A percentile compares a stretch with the other conserved stretches of the same genome.
Evolutionary conservation across 1,140 invertebrate genomes (phyloP).

Genomic region (Gryllus bimaculatus): DNA sequence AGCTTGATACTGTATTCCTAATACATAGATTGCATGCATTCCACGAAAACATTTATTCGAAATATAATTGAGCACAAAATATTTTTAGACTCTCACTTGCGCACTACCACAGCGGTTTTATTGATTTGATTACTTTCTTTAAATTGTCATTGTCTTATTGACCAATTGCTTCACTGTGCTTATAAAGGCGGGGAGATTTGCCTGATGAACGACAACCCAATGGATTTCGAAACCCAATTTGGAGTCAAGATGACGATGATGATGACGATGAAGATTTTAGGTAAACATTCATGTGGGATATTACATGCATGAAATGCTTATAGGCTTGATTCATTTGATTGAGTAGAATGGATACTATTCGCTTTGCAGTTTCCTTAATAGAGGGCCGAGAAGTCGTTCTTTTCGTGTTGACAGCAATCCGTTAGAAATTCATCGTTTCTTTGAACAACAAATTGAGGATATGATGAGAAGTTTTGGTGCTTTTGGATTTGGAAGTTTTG

Average conservation of each 20-base stretch:
- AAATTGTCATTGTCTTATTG: not conserved
- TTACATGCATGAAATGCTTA: too few relatives aligned
- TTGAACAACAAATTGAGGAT: constrained; percentile 17
- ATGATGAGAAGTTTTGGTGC: constrained; percentile 8
- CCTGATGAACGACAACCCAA: not conserved
- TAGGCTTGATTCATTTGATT: too few relatives aligned
- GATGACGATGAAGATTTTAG: not conserved
- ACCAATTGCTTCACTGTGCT: not conserved
- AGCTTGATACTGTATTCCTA: too few relatives aligned
- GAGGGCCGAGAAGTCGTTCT: not conserved
- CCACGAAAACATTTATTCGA: too few relatives aligned
- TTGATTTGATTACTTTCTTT: not conserved
- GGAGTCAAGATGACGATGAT: not conserved
- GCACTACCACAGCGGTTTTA: not conserved
- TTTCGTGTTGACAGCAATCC: constrained; percentile 14
- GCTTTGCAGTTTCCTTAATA: not conserved
- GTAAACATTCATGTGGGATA: not conserved
- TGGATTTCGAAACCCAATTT: not conserved
- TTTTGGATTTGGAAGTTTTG: constrained; percentile 10
- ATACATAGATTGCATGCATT: too few relatives aligned
- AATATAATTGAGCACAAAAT: too few relatives aligned
- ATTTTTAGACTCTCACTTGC: too few relatives aligned
- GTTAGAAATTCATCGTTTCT: constrained; percentile 18
- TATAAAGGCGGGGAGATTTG: not conserved
- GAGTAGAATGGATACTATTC: too few relatives aligned